Base-by-base conservation (phyloP, 2,113 vertebrate genomes). In the Laterallus jamaicensis region DNA sequence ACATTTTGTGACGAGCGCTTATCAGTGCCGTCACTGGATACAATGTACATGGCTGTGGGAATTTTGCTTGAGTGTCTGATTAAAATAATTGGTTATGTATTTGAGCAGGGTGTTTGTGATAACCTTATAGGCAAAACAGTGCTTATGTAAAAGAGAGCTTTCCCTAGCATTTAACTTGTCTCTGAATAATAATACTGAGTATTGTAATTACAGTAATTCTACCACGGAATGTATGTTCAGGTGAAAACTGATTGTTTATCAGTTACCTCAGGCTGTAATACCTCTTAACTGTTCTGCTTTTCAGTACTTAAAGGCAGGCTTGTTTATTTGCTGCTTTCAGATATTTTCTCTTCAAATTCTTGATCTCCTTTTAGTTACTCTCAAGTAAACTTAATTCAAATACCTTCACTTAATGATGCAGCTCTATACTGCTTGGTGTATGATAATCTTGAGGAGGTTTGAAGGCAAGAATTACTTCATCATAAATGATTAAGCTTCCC, bases 11-110 rank as follows among this genome's bases (percentile, higher is more conserved):
- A 75, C 2, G 10, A 95, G 68, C 59, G 44, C 52, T 94, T 93
- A 95, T 77, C 88, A 52, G 56, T 50, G 70, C 31, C 0, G 5
- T 81, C 28, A 40, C 56, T 93, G 84, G 86, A 60, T 63, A 49
- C 20, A 39, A 42, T 12, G 28, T 47, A 37, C 5, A 2, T 91
- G 69, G 66, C 77, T 84, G 28, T 24, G 62, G 66, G 82, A 55
- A 18, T 15, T 58, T 90, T 83, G 40, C 37, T 76, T 64, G 56
- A 91, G 11, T 29, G 89, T 93, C 66, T 96, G 80, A 84, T 96
- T 96, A 79, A 95, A 90, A 71, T 90, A 88, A 92, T 94, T 84
- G 58, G 29, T 66, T 78, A 62, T 56, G 44, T 92, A 12, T 82
- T 86, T 47, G 31, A 82, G 66, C 66, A 35, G 62, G 16, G 25